Evolutionary conservation across 1,140 invertebrate species (phyloP).

Genomic region (Drosophila repleta): DNA sequence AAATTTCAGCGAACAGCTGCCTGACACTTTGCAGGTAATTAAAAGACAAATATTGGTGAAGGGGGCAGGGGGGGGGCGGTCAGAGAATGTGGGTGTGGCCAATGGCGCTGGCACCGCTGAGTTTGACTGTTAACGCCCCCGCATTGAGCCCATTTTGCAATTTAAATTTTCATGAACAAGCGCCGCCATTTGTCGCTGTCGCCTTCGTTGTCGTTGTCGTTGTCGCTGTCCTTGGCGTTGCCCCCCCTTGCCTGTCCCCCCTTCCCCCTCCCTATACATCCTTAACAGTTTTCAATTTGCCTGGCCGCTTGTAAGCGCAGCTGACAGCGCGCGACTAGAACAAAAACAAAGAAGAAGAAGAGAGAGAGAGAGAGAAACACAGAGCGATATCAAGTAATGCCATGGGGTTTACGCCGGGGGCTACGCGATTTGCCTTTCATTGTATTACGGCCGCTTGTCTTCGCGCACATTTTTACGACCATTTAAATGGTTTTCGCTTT

Average conservation of each 20-base stretch:
- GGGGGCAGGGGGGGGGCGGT: constrained; percentile 4
- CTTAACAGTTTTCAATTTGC: constrained; percentile 78
- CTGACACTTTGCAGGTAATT: constrained; percentile 76
- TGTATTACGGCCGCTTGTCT: constrained; percentile 74
- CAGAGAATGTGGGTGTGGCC: not conserved
- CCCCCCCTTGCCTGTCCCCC: constrained; percentile 2
- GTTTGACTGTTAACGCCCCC: constrained; percentile 49
- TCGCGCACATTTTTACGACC: constrained; percentile 75
- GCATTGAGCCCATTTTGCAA: constrained; percentile 74
- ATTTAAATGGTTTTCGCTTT: constrained; percentile 77
- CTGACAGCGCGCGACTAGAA: constrained; percentile 63
- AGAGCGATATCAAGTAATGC: constrained; percentile 40
- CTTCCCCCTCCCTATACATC: constrained; percentile 18
- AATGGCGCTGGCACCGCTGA: not conserved
- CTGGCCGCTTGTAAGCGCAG: constrained; percentile 73
- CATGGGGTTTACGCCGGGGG: constrained; percentile 23
- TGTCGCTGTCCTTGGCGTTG: constrained; percentile 16
- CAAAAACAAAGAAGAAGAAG: constrained; percentile 11
- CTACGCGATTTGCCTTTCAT: constrained; percentile 65
- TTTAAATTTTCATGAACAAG: constrained; percentile 81
- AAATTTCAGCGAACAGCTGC: constrained; percentile 57
- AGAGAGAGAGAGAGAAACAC: not conserved
- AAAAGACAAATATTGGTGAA: constrained; percentile 76
- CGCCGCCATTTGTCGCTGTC: constrained; percentile 73
- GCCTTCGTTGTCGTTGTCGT: constrained; percentile 41